Conservation (phyloP, 1,140 invertebrate species). For the Geopemphigus sp. region DNA sequence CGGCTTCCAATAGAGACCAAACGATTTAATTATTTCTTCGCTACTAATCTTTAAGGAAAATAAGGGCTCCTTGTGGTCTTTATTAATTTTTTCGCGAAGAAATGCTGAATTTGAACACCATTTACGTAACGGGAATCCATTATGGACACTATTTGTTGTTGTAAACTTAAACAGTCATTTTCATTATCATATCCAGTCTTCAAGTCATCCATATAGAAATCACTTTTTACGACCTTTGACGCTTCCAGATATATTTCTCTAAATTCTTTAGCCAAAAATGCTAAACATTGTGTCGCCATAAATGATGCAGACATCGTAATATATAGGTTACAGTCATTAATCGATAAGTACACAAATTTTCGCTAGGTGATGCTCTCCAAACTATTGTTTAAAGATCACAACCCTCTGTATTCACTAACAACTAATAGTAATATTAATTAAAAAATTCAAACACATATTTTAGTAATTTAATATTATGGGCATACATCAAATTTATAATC, state of each 20-base stretch:
- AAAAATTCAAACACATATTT: no score
- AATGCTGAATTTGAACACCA: conserved; percentile 4
- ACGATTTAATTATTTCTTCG: background rate
- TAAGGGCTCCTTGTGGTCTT: background rate
- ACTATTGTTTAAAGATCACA: conserved; percentile 53
- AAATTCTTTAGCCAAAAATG: conserved; percentile 55
- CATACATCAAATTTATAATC: no score
- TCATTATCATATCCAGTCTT: background rate
- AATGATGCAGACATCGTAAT: conserved; percentile 53
- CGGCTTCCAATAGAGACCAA: conserved; percentile 12
- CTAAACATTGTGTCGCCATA: conserved; percentile 54
- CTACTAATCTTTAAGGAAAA: background rate
- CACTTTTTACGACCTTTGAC: background rate
- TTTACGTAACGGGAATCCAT: background rate
- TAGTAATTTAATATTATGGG: no score
- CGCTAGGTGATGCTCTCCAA: conserved; percentile 52
- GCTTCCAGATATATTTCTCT: conserved; percentile 51
- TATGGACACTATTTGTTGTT: background rate
- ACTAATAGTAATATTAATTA: no score
- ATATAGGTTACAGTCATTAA: conserved; percentile 52
- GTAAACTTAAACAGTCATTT: background rate
- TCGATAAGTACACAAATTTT: conserved; percentile 53
- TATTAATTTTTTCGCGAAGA: background rate
- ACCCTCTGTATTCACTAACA: no score
- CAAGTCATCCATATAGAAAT: background rate